Conservation (phyloP, 2,113 vertebrate genomes). For the Beaufortia kweichowensis region DNA sequence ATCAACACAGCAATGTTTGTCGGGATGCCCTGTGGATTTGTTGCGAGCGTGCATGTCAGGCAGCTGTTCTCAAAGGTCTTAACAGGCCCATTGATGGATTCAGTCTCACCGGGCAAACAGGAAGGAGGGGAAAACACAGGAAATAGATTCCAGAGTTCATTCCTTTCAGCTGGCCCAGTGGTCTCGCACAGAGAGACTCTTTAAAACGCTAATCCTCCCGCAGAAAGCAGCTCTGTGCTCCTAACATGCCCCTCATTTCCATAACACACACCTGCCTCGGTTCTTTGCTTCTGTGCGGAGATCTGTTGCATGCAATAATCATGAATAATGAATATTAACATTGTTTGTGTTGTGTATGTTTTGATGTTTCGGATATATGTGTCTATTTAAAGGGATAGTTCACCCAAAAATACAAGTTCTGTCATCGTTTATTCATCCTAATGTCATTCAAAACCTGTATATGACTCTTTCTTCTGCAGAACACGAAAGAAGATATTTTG, state of each 20-base stretch:
- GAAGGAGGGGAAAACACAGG: slow-evolving; percentile 54
- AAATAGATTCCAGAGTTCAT: slow-evolving; percentile 58
- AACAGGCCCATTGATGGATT: slow-evolving; percentile 6
- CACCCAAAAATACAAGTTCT: too few relatives aligned
- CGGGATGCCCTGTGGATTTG: neutral
- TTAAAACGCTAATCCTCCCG: slow-evolving; percentile 30
- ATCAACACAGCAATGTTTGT: neutral
- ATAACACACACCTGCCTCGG: slow-evolving; percentile 22
- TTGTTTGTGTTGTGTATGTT: neutral
- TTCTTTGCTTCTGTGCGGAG: slow-evolving; percentile 13
- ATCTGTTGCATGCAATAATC: neutral
- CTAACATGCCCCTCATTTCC: slow-evolving; percentile 35
- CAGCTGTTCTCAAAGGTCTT: slow-evolving; percentile 28
- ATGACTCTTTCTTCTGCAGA: too few relatives aligned
- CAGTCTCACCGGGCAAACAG: slow-evolving; percentile 54
- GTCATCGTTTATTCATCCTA: too few relatives aligned
- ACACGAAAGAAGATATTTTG: too few relatives aligned
- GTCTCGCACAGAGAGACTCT: slow-evolving; percentile 15
- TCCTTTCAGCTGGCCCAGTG: slow-evolving; percentile 54
- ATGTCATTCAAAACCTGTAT: too few relatives aligned
- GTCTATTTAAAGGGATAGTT: too few relatives aligned
- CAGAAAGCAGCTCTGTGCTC: slow-evolving; percentile 18
- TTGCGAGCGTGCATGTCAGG: slow-evolving; percentile 16
- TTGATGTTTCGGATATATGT: too few relatives aligned
- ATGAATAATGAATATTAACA: too few relatives aligned